Evolutionary conservation across 1,140 invertebrate genomes (phyloP).

Genomic region (Panulirus ornatus): DNA sequence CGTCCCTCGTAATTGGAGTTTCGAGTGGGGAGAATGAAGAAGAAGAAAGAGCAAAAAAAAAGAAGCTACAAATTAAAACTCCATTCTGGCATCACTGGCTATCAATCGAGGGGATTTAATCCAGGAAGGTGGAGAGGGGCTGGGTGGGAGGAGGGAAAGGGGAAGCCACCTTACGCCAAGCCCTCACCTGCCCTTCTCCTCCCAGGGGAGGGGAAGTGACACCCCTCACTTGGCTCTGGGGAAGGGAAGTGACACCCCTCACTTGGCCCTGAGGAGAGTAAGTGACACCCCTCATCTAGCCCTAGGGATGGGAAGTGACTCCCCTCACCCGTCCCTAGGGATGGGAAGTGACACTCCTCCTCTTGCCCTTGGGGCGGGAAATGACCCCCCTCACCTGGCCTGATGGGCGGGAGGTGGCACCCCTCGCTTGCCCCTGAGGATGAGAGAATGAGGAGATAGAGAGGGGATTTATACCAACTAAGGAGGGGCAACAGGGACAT

Average conservation of each 20-base stretch:
- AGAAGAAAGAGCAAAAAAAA: too few relatives aligned
- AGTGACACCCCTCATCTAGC: neutral
- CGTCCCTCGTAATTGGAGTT: neutral
- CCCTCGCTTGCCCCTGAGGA: too few relatives aligned
- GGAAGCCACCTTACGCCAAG: neutral
- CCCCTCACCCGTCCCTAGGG: neutral
- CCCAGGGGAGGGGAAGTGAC: neutral
- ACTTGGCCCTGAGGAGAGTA: neutral
- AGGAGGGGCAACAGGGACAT: too few relatives aligned
- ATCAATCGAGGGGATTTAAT: neutral
- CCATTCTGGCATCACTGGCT: neutral
- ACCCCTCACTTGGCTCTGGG: neutral
- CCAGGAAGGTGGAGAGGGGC: too few relatives aligned
- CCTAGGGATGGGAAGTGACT: neutral
- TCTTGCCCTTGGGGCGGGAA: too few relatives aligned
- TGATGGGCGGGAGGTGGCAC: too few relatives aligned
- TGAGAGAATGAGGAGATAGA: neutral
- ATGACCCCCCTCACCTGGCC: too few relatives aligned
- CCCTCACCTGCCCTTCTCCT: too few relatives aligned
- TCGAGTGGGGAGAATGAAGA: neutral
- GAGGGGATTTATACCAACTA: too few relatives aligned
- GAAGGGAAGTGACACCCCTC: neutral
- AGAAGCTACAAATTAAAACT: neutral
- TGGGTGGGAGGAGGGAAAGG: too few relatives aligned
- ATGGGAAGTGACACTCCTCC: too few relatives aligned